These are phyloP conservation scores for Crotalus tigris DNA, from an alignment of 2,113 vertebrate species.

Conservation along the genomic window DNA sequence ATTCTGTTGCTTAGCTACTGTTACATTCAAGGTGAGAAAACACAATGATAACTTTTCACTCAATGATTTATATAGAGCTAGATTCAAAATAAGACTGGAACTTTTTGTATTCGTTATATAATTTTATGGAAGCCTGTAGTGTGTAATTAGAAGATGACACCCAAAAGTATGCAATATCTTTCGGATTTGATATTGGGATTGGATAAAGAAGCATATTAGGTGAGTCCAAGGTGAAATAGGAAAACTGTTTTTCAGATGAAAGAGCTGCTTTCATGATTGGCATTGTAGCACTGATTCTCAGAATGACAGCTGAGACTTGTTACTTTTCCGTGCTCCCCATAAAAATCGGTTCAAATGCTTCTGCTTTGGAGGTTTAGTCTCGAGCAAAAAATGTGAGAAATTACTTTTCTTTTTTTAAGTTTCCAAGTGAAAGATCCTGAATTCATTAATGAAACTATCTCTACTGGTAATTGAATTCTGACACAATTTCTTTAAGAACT, in stretches of 20 bases:
- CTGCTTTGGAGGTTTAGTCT: background rate
- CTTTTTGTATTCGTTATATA: background rate
- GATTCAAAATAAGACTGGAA: background rate
- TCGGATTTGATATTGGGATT: background rate
- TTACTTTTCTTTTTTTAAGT: slow-evolving; percentile 14
- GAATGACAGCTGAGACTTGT: background rate
- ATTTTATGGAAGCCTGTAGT: background rate
- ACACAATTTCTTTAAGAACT: background rate
- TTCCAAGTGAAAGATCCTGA: background rate
- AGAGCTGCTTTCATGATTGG: background rate
- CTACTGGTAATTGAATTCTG: slow-evolving; percentile 16
- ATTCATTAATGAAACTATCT: slow-evolving; percentile 21
- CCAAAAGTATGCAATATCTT: background rate
- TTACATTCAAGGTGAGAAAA: background rate
- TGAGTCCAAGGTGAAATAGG: background rate
- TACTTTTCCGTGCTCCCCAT: background rate
- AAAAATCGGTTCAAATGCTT: slow-evolving; percentile 13
- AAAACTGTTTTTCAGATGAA: slow-evolving; percentile 7
- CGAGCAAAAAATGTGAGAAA: background rate
- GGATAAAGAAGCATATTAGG: background rate
- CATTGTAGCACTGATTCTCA: background rate
- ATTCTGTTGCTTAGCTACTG: background rate
- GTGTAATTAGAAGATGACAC: background rate
- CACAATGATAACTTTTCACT: background rate
- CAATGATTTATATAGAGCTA: background rate